phyloP scores from a whole-genome alignment of 2,113 vertebrate genomes.

The Actinemys pallida region DNA sequence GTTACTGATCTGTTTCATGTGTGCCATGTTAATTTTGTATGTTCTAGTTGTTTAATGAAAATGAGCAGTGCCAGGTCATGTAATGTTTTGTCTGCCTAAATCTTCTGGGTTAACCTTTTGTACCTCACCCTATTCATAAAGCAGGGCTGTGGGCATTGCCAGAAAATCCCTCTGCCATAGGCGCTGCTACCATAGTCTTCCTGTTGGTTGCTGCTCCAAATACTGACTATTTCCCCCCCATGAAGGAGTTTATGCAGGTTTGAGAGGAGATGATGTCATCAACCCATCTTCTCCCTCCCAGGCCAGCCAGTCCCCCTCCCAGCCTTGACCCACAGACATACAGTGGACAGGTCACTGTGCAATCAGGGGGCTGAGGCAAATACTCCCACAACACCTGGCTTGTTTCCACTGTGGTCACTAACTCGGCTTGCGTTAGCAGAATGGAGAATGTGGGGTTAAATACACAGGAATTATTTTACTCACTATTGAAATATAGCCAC shows the following conservation, averaged over 20 bases:
- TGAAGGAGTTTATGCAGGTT: neutral
- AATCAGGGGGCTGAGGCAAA: neutral
- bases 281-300: neutral
- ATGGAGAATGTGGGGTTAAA: neutral
- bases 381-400: neutral
- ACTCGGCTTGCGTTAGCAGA: neutral
- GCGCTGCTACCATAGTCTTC: neutral
- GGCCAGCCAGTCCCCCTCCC: neutral
- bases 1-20: neutral
- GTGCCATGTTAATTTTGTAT: neutral
- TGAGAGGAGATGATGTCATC: neutral
- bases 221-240: neutral
- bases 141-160: neutral
- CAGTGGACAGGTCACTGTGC: neutral
- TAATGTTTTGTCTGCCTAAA: neutral
- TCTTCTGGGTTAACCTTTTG: neutral
- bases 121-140: neutral
- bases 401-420: accelerated
- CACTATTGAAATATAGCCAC: neutral
- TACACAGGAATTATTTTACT: neutral
- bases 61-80: neutral
- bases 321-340: neutral
- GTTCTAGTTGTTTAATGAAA: neutral
- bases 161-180: neutral
- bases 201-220: neutral